Evolutionary conservation across 1,140 invertebrate species (phyloP).

Genomic region (Brachionus calyciflorus): DNA sequence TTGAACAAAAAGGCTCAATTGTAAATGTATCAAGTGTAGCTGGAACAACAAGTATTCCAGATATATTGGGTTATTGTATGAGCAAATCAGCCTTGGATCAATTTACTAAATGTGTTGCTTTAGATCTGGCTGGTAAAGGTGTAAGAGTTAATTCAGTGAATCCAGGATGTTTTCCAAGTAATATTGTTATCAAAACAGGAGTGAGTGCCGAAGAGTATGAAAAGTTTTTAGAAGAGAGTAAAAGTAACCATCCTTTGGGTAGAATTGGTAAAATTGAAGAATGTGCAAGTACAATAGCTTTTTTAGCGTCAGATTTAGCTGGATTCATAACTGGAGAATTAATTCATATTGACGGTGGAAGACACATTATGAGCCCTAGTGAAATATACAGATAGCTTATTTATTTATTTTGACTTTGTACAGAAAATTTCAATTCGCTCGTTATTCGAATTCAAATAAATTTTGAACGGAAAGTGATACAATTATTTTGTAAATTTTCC

Average conservation of each 20-base stretch:
- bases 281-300: constrained; percentile 77
- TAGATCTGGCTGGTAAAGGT: constrained; percentile 74
- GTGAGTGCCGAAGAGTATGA: constrained; percentile 69
- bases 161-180: constrained; percentile 74
- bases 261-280: constrained; percentile 72
- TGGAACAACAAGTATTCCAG: constrained; percentile 54
- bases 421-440: no score
- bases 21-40: constrained; percentile 49
- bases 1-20: constrained; percentile 50
- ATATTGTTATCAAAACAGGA: constrained; percentile 73
- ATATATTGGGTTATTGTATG: constrained; percentile 72
- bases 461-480: no score
- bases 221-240: constrained; percentile 70
- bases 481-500: no score
- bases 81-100: constrained; percentile 86
- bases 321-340: constrained; percentile 77
- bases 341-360: constrained; percentile 77
- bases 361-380: no score
- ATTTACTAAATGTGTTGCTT: constrained; percentile 73
- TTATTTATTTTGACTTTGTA: no score
- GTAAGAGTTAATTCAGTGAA: constrained; percentile 75
- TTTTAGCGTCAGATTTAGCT: constrained; percentile 74
- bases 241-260: constrained; percentile 77
- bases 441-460: no score
- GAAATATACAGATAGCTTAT: no score